phyloP scores from a whole-genome alignment of 2,113 vertebrate species.

The Cavia porcellus region DNA sequence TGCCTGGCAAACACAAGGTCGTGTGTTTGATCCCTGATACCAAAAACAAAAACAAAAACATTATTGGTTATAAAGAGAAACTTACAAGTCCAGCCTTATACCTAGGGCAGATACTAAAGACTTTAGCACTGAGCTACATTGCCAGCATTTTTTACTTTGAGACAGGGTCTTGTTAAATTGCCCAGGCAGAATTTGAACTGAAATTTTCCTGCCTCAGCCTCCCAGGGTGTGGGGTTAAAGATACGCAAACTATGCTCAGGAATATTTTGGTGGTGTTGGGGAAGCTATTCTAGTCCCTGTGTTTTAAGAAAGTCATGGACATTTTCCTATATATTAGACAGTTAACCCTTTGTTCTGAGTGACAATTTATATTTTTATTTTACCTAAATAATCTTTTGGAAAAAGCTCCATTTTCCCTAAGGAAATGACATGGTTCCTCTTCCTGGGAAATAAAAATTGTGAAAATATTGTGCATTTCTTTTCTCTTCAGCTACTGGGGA shows the following conservation, averaged over 20 bases:
- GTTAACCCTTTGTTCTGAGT: not conserved
- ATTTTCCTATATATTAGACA: not conserved
- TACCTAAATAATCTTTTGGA: not conserved
- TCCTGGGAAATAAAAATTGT: not conserved
- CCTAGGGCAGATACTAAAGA: not conserved
- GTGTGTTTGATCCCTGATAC: too few species aligned
- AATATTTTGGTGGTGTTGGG: not conserved
- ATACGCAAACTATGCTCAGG: not conserved
- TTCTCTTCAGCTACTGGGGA: not conserved
- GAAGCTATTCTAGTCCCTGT: not conserved
- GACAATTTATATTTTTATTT: not conserved
- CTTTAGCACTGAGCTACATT: rapidly evolving
- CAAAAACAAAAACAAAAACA: not conserved
- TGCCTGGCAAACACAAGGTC: too few species aligned
- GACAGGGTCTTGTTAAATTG: not conserved
- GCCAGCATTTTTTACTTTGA: not conserved
- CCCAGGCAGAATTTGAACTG: not conserved
- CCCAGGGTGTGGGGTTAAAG: not conserved
- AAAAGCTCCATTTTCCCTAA: not conserved
- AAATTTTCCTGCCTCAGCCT: not conserved
- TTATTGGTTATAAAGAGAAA: not conserved
- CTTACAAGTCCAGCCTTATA: not conserved
- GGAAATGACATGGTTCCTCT: not conserved
- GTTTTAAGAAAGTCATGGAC: not conserved
- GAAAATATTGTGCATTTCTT: not conserved